Evolutionary conservation across 2,888 invertebrate genomes (phyloP).

Genomic region (Tortricodes alternella): DNA sequence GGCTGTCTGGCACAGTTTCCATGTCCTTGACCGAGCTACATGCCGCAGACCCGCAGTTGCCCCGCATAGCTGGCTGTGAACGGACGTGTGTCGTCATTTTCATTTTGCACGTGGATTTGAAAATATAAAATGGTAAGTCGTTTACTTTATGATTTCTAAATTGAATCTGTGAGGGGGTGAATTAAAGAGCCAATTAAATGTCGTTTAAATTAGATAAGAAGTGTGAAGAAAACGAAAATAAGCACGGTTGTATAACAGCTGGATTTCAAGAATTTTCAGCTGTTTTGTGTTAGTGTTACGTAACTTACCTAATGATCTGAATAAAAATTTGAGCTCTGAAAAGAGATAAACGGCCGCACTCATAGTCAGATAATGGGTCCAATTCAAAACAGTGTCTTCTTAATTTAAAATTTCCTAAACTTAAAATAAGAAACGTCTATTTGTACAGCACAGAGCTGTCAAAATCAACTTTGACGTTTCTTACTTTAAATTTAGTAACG

Average conservation of each 20-base stretch:
- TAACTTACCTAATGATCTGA: constrained; percentile 27
- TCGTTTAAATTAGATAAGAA: background rate
- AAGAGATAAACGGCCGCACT: background rate
- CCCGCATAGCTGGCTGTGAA: constrained; percentile 56
- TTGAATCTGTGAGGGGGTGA: background rate
- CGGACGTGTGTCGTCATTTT: constrained; percentile 41
- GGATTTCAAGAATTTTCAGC: constrained; percentile 31
- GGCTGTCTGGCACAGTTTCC: constrained; percentile 72
- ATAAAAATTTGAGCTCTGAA: background rate
- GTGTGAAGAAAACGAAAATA: constrained; percentile 5
- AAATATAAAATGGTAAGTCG: constrained; percentile 66
- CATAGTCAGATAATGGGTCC: too few relatives aligned
- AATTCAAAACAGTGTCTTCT: background rate
- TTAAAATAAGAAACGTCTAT: too few relatives aligned
- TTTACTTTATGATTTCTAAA: constrained; percentile 4
- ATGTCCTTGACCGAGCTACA: constrained; percentile 69
- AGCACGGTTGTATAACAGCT: constrained; percentile 35
- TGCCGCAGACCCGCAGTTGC: constrained; percentile 59
- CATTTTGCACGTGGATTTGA: constrained; percentile 47
- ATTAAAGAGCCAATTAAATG: background rate
- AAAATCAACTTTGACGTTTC: too few relatives aligned
- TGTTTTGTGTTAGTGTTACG: constrained; percentile 28
- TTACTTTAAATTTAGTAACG: too few relatives aligned
- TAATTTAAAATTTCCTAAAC: too few relatives aligned
- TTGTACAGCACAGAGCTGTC: too few relatives aligned